phyloP scores from a whole-genome alignment of 30 jellyfish, hydroid and myxozoan species.

The Sanderia malayensis region DNA sequence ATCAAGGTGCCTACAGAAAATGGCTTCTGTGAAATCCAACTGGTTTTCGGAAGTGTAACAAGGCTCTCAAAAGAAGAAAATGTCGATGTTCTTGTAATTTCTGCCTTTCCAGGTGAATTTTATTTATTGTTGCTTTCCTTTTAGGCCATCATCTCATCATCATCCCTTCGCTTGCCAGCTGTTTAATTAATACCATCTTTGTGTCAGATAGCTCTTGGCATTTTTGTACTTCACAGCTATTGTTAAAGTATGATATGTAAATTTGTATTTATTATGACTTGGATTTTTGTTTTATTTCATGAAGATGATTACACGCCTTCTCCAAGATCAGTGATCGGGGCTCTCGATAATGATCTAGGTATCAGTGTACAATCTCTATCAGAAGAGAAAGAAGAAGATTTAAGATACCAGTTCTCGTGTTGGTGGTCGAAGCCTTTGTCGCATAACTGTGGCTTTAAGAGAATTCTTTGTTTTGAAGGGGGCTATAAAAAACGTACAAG shows the following conservation, averaged over 20 bases:
- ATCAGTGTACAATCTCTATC: conserved; percentile 40
- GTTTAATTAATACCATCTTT: no score
- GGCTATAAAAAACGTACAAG: conserved; percentile 54
- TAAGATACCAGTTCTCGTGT: conserved; percentile 51
- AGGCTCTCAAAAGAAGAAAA: conserved; percentile 40
- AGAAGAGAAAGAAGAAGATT: conserved; percentile 61
- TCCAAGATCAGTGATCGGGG: conserved; percentile 65
- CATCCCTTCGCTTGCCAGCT: not conserved
- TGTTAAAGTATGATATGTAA: no score
- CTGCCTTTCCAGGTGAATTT: conserved; percentile 68
- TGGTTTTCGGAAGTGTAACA: conserved; percentile 54
- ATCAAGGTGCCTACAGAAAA: conserved; percentile 45
- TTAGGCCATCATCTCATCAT: not conserved
- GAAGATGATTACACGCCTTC: conserved; percentile 40
- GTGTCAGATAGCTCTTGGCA: no score
- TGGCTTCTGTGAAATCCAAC: conserved; percentile 66
- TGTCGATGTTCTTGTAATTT: conserved; percentile 64
- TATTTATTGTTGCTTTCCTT: not conserved
- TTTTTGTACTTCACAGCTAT: no score
- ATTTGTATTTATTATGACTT: no score
- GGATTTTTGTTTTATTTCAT: no score
- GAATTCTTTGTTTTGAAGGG: conserved; percentile 75
- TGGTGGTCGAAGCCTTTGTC: conserved; percentile 79
- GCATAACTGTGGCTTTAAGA: conserved; percentile 9
- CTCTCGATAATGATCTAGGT: conserved; percentile 50